phyloP scores from a whole-genome alignment of 1,140 invertebrate species.

The Drosophila mojavensis region DNA sequence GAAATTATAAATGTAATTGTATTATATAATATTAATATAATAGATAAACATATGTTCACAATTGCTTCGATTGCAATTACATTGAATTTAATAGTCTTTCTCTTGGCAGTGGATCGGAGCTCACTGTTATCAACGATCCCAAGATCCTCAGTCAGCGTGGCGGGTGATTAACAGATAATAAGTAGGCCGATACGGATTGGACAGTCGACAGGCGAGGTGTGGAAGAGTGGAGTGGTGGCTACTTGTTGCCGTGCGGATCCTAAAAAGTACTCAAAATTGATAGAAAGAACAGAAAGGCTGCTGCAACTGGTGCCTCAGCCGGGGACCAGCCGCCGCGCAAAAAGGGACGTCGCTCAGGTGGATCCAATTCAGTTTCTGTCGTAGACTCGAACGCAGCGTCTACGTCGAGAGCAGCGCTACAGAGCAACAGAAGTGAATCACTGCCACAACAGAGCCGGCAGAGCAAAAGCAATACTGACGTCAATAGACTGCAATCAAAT shows the following conservation, averaged over 20 bases:
- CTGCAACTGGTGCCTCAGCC: conserved; percentile 84
- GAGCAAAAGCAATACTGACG: conserved; percentile 26
- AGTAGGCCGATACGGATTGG: conserved; percentile 34
- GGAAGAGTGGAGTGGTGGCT: conserved; percentile 32
- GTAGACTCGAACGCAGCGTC: conserved; percentile 61
- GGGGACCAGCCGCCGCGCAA: conserved; percentile 85
- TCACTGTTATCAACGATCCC: conserved; percentile 27
- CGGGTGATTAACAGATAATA: conserved; percentile 24
- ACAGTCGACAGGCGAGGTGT: conserved; percentile 15
- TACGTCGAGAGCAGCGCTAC: conserved; percentile 62
- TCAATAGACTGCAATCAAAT: conserved; percentile 27
- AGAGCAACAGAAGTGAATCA: conserved; percentile 29
- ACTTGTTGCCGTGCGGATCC: conserved; percentile 76
- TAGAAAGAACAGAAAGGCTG: conserved; percentile 84
- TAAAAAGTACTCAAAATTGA: conserved; percentile 84
- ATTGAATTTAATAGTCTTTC: conserved; percentile 10
- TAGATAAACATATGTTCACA: not conserved
- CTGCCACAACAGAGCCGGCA: conserved; percentile 15
- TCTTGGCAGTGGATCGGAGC: conserved; percentile 18
- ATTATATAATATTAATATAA: not conserved
- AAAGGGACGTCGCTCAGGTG: conserved; percentile 84
- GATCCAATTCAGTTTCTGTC: conserved; percentile 52
- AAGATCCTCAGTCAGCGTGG: conserved; percentile 31
- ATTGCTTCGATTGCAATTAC: not conserved
- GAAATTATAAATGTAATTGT: not conserved